A percentile compares a stretch with the other conserved stretches of the same genome.
Conservation (phyloP, 2,113 vertebrate species). For the Prochilodus magdalenae region DNA sequence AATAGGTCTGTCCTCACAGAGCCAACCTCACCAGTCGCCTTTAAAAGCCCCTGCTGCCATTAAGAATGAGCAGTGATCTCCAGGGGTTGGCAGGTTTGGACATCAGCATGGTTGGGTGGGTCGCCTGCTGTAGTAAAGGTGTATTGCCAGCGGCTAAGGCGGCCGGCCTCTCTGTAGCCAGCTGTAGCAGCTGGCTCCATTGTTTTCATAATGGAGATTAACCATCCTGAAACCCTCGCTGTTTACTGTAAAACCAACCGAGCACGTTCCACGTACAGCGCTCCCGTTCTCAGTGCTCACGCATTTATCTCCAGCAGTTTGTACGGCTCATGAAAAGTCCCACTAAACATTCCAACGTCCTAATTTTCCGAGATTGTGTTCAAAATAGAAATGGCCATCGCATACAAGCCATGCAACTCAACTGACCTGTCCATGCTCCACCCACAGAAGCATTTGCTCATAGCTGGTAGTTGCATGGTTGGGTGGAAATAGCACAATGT, state of each 20-base stretch:
- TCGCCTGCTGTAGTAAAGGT: constrained; percentile 5
- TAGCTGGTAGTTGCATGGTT: no score
- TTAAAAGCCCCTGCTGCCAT: constrained; percentile 24
- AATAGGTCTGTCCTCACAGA: constrained; percentile 25
- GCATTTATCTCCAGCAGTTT: no score
- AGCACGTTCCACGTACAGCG: constrained; percentile 20
- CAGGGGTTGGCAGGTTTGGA: constrained; percentile 15
- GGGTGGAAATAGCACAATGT: no score
- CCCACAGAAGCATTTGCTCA: no score
- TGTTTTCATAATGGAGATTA: constrained; percentile 63
- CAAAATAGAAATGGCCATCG: no score
- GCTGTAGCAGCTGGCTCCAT: constrained; percentile 62
- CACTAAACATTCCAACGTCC: no score
- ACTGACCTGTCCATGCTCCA: no score
- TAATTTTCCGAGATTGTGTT: no score
- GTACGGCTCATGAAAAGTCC: no score
- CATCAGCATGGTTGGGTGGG: constrained; percentile 13
- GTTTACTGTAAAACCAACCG: constrained; percentile 58
- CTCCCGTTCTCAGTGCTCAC: background rate
- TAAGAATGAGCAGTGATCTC: constrained; percentile 25
- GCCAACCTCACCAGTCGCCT: constrained; percentile 15
- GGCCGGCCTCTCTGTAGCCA: constrained; percentile 35
- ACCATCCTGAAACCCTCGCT: constrained; percentile 51
- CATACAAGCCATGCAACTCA: no score
- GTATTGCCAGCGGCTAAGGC: constrained; percentile 30